These are phyloP conservation scores for Aporophyla nigra DNA, from an alignment of 2,888 invertebrate species.

Conservation along the genomic window DNA sequence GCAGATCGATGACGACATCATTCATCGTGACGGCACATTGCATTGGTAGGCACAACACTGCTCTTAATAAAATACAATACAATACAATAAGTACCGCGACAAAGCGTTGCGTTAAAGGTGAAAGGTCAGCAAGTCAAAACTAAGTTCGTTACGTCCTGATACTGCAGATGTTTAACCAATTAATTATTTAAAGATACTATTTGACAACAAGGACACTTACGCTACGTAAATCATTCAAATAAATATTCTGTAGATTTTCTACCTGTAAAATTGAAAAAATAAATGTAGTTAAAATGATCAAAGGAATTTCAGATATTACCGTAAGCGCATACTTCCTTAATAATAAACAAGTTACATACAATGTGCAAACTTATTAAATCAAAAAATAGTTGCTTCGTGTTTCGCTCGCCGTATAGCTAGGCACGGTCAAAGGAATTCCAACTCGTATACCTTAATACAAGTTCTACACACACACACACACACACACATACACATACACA, in stretches of 20 bases:
- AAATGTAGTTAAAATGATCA: not conserved
- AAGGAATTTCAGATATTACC: not conserved
- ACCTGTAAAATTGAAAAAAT: not conserved
- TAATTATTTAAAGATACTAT: not conserved
- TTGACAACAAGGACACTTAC: not conserved
- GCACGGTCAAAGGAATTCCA: conserved; percentile 53
- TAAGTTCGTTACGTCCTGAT: conserved; percentile 53
- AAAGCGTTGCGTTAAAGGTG: conserved; percentile 62
- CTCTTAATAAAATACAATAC: conserved; percentile 48
- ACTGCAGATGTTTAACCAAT: conserved; percentile 45
- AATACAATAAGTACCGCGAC: conserved; percentile 51
- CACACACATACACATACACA: conserved; percentile 18
- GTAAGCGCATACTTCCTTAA: not conserved
- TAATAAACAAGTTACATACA: not conserved
- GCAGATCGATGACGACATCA: conserved; percentile 68
- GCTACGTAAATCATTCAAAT: not conserved
- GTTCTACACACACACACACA: conserved; percentile 28
- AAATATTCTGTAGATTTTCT: not conserved
- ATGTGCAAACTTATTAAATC: conserved; percentile 20
- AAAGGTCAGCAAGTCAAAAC: conserved; percentile 67
- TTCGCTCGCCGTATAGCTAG: conserved; percentile 15
- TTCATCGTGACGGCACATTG: conserved; percentile 48
- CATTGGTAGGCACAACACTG: conserved; percentile 51
- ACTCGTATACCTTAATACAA: conserved; percentile 20
- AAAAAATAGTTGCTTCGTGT: conserved; percentile 31